phyloP scores from a whole-genome alignment of 2,888 invertebrate species.

The Latrodectus elegans region DNA sequence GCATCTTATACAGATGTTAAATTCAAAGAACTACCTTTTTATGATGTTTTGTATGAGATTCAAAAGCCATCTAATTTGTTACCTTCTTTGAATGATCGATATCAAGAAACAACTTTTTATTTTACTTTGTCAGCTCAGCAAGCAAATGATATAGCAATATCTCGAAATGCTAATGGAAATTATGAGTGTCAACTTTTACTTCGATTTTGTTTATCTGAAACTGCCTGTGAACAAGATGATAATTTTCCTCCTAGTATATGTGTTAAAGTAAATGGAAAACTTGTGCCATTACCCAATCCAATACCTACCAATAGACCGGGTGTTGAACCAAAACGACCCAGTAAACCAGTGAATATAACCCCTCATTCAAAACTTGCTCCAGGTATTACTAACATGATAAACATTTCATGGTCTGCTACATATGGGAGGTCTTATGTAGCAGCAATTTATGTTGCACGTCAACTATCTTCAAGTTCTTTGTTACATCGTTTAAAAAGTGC shows the following conservation, averaged over 20 bases:
- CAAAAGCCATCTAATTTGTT: conserved; percentile 86
- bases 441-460: conserved; percentile 89
- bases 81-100: conserved; percentile 75
- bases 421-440: conserved; percentile 83
- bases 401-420: conserved; percentile 94
- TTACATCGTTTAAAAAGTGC: conserved; percentile 87
- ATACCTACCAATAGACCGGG: conserved; percentile 98
- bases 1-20: conserved; percentile 94
- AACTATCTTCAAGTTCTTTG: conserved; percentile 88
- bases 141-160: conserved; percentile 85
- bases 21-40: conserved; percentile 93
- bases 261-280: conserved; percentile 93
- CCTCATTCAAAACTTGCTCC: conserved; percentile 89
- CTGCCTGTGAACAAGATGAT: conserved; percentile 92
- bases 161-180: conserved; percentile 75
- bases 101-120: conserved; percentile 89
- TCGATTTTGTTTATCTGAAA: conserved; percentile 93
- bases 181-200: conserved; percentile 87
- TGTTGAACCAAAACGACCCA: conserved; percentile 96
- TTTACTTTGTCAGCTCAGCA: conserved; percentile 96
- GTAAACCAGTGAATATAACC: conserved; percentile 96
- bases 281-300: conserved; percentile 92
- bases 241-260: conserved; percentile 93
- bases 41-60: conserved; percentile 89
- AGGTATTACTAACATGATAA: conserved; percentile 88